A percentile compares a stretch with the other conserved stretches of the same genome.
These are phyloP conservation scores for Lacerta bilineata DNA, from an alignment of 2,797 vertebrate genomes.

Conservation along the genomic window DNA sequence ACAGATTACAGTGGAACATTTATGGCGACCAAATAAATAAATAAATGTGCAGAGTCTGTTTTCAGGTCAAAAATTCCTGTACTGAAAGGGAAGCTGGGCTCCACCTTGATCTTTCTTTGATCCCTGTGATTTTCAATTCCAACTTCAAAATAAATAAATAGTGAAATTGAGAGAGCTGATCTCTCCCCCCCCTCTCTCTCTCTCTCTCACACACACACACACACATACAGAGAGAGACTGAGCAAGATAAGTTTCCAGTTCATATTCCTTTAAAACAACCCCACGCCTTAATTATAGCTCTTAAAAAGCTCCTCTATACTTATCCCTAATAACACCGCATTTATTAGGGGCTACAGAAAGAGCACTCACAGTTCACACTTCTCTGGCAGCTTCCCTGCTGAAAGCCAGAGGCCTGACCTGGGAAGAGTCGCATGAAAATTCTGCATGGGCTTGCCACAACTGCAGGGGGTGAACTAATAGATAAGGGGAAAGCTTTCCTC, in stretches of 20 bases:
- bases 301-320: slow-evolving; percentile 64
- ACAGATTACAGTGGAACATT: too few species aligned
- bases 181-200: neutral
- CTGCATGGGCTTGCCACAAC: neutral
- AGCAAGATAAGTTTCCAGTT: slow-evolving; percentile 39
- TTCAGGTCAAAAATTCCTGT: neutral
- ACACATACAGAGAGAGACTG: neutral
- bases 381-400: slow-evolving; percentile 18
- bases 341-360: slow-evolving; percentile 53
- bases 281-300: slow-evolving; percentile 65
- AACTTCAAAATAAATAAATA: slow-evolving; percentile 23
- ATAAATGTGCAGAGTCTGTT: neutral
- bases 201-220: neutral
- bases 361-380: slow-evolving; percentile 55
- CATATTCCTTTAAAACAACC: slow-evolving; percentile 49
- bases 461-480: too few species aligned
- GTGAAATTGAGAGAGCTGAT: neutral
- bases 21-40: too few species aligned
- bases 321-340: slow-evolving; percentile 65
- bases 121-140: neutral
- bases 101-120: neutral
- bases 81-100: neutral
- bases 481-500: neutral
- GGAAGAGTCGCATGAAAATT: neutral
- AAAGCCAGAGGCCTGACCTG: neutral